phyloP scores from a whole-genome alignment of 2,113 vertebrate genomes.

The Osmerus eperlanus region DNA sequence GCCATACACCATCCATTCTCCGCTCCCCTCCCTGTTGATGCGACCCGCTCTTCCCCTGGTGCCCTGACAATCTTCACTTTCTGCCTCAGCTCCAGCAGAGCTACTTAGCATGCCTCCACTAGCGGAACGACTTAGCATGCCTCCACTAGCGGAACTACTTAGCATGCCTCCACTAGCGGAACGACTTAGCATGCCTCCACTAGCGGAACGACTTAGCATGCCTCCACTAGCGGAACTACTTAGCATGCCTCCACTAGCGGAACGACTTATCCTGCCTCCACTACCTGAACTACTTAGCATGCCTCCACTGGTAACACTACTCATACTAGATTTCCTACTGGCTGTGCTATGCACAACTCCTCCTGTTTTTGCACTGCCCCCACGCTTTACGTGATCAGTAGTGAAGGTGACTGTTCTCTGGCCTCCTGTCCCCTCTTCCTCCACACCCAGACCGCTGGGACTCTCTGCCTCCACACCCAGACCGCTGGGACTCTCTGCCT shows the following conservation, averaged over 20 bases:
- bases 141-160: neutral
- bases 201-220: neutral
- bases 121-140: neutral
- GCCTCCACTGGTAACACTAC: neutral
- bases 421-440: too few relatives aligned
- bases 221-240: neutral
- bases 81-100: neutral
- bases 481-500: too few relatives aligned
- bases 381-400: too few relatives aligned
- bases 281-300: neutral
- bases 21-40: neutral
- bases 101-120: neutral
- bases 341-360: neutral
- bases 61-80: neutral
- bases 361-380: neutral
- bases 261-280: neutral
- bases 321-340: too few relatives aligned
- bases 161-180: neutral
- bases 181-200: neutral
- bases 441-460: too few relatives aligned
- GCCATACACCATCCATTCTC: conserved; percentile 1
- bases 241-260: neutral
- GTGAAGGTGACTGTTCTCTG: too few relatives aligned
- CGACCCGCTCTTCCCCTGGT: neutral
- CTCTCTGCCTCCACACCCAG: too few relatives aligned